Conservation (phyloP, 2,888 invertebrate genomes). For the Schizaphis graminum region DNA sequence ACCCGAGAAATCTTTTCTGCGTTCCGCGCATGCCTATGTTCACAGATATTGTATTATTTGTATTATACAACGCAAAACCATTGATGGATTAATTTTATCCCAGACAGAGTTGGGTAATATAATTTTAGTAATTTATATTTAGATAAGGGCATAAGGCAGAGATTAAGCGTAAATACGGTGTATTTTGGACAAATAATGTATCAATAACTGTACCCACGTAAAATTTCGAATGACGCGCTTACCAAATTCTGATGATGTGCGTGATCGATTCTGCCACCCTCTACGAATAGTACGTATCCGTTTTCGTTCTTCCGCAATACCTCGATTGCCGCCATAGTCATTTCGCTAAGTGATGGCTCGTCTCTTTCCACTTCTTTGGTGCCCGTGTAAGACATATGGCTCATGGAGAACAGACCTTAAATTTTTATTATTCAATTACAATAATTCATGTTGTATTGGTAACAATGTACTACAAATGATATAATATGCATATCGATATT, state of each 20-base stretch:
- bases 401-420: slow-evolving; percentile 83
- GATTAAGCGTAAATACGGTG: slow-evolving; percentile 70
- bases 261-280: slow-evolving; percentile 88
- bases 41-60: too few species aligned
- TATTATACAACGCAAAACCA: too few species aligned
- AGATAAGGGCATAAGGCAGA: background rate
- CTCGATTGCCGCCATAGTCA: slow-evolving; percentile 84
- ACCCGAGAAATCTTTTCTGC: too few species aligned
- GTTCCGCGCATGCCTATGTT: too few species aligned
- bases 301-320: slow-evolving; percentile 77
- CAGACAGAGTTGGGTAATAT: too few species aligned
- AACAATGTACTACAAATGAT: background rate
- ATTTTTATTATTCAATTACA: background rate
- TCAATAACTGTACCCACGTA: slow-evolving; percentile 71
- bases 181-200: slow-evolving; percentile 74
- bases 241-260: slow-evolving; percentile 79
- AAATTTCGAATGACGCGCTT: background rate
- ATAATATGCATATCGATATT: background rate
- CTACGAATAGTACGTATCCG: slow-evolving; percentile 84
- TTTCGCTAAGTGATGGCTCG: slow-evolving; percentile 82
- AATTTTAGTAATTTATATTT: too few species aligned
- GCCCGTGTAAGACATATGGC: slow-evolving; percentile 82
- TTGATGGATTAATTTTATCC: too few species aligned
- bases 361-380: slow-evolving; percentile 74
- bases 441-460: background rate